Conservation (phyloP, 1,140 invertebrate genomes). For the Aphelenchoides avenae region DNA sequence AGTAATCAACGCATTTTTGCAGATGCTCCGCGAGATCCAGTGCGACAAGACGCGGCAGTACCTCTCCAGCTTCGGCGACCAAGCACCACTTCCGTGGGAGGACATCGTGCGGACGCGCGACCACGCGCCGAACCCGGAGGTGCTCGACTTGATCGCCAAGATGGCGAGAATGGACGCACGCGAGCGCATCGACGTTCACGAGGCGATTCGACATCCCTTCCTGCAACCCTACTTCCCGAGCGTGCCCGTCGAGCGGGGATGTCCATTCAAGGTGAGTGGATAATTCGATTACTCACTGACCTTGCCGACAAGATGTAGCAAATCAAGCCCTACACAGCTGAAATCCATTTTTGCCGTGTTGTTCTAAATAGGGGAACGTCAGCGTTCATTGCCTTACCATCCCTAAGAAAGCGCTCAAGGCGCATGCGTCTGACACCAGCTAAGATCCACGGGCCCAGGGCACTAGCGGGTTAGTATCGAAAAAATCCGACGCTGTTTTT, state of each 20-base stretch:
- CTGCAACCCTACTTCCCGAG: conserved; percentile 28
- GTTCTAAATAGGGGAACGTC: too few species aligned
- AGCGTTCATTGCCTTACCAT: too few species aligned
- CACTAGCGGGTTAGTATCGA: too few species aligned
- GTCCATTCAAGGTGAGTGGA: conserved; percentile 48
- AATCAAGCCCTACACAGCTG: too few species aligned
- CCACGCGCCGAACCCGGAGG: conserved; percentile 27
- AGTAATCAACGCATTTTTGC: conserved; percentile 16
- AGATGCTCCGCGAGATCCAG: conserved; percentile 45
- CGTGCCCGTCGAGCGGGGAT: conserved; percentile 30
- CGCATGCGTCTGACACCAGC: too few species aligned
- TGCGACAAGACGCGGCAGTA: conserved; percentile 50
- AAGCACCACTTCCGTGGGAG: conserved; percentile 27
- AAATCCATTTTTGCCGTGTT: too few species aligned
- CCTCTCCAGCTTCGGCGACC: conserved; percentile 37
- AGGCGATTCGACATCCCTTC: conserved; percentile 45
- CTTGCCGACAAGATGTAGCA: too few species aligned
- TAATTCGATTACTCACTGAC: too few species aligned
- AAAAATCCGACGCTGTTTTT: too few species aligned
- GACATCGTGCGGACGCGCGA: conserved; percentile 38
- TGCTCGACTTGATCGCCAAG: conserved; percentile 43
- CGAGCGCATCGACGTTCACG: conserved; percentile 38
- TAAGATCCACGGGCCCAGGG: too few species aligned
- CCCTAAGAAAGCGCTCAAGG: too few species aligned
- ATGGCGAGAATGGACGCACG: conserved; percentile 37